Evolutionary conservation across 2,888 invertebrate genomes (phyloP).

Genomic region (Sipha maydis): DNA sequence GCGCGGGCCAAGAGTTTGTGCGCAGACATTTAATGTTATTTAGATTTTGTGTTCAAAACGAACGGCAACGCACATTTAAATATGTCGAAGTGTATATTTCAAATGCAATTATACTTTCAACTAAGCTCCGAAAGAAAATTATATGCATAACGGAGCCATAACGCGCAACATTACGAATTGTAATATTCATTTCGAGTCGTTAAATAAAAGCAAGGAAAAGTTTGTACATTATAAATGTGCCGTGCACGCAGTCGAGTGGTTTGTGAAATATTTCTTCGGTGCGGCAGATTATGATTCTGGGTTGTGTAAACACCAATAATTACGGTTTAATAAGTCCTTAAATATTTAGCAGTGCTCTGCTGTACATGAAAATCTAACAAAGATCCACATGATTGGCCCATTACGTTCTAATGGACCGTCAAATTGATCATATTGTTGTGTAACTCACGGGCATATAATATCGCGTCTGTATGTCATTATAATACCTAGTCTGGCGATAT

Average conservation of each 20-base stretch:
- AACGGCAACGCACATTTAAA: no score
- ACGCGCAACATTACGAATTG: background rate
- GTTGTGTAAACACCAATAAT: background rate
- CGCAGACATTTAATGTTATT: no score
- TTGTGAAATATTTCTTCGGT: background rate
- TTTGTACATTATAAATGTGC: background rate
- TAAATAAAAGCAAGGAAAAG: background rate
- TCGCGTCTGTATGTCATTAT: no score
- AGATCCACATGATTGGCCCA: background rate
- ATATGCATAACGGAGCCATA: background rate
- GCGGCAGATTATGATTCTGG: background rate
- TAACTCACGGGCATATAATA: background rate
- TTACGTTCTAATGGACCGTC: background rate
- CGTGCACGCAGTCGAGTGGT: background rate
- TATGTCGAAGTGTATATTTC: background rate
- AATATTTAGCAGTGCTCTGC: no score
- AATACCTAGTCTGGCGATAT: no score
- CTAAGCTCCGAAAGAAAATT: background rate
- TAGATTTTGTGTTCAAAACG: no score
- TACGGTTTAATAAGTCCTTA: background rate
- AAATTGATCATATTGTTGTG: background rate
- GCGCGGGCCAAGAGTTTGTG: no score
- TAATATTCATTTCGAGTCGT: background rate
- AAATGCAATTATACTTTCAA: background rate
- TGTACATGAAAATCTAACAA: background rate